Conservation (phyloP, 2,888 invertebrate species). For the Lepidocyrtoides sp. region DNA sequence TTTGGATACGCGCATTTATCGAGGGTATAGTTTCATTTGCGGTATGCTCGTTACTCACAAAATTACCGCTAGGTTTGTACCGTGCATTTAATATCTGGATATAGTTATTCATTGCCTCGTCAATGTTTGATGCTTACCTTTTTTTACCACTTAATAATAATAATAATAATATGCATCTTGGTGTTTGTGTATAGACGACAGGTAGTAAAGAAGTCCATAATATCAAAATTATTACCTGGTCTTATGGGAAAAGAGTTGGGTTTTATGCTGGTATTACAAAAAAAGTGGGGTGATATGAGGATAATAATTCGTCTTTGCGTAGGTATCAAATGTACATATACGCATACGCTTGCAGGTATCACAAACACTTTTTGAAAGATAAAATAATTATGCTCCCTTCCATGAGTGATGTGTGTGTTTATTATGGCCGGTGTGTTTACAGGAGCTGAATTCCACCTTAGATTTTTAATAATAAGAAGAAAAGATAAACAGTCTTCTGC, state of each 20-base stretch:
- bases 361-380: constrained; percentile 13
- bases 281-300: constrained; percentile 55
- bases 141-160: not conserved
- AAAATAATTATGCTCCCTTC: constrained; percentile 16
- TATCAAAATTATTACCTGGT: constrained; percentile 73
- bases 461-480: constrained; percentile 5
- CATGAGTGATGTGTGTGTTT: constrained; percentile 21
- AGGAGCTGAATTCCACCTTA: not conserved
- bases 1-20: constrained; percentile 33
- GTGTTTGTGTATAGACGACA: not conserved
- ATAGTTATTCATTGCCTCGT: not conserved
- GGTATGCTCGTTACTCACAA: not conserved
- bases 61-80: constrained; percentile 14
- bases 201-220: constrained; percentile 56
- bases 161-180: not conserved
- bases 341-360: not conserved
- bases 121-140: not conserved
- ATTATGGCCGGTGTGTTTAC: not conserved
- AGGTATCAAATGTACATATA: constrained; percentile 18
- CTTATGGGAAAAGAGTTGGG: constrained; percentile 57
- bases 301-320: constrained; percentile 44
- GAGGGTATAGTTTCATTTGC: constrained; percentile 7
- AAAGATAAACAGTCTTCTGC: not conserved
- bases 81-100: not conserved
- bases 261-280: constrained; percentile 65